phyloP scores from a whole-genome alignment of 1,140 invertebrate genomes.

The Batillaria attramentaria region DNA sequence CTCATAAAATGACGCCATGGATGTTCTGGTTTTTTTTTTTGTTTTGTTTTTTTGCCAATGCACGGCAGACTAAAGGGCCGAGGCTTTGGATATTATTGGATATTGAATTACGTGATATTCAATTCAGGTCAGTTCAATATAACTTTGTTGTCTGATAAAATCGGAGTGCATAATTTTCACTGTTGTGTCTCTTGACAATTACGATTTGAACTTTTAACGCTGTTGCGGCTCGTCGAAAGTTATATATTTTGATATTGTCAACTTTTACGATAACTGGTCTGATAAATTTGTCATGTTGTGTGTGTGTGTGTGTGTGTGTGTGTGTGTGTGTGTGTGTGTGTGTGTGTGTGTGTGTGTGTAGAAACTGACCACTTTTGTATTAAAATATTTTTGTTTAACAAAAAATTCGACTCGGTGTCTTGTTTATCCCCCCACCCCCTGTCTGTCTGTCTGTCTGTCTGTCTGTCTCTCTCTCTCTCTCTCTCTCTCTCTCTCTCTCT shows the following conservation, averaged over 20 bases:
- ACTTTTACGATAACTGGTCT: too few species aligned
- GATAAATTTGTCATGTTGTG: too few species aligned
- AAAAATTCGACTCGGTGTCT: background rate
- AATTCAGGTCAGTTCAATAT: background rate
- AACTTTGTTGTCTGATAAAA: background rate
- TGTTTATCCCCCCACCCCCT: background rate
- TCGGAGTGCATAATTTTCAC: background rate
- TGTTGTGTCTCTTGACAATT: constrained; percentile 9
- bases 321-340: constrained; percentile 16
- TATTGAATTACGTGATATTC: background rate
- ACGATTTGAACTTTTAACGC: too few species aligned
- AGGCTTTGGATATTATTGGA: too few species aligned
- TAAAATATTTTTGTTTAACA: background rate
- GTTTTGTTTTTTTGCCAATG: too few species aligned
- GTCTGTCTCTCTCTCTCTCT: background rate
- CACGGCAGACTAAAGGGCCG: too few species aligned
- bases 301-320: constrained; percentile 14
- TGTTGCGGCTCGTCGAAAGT: too few species aligned
- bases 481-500: background rate
- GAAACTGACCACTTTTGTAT: background rate
- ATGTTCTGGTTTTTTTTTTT: too few species aligned
- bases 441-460: background rate
- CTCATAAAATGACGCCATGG: too few species aligned
- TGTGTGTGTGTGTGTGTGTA: background rate
- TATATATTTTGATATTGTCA: too few species aligned